Base-by-base conservation (phyloP, 2,888 invertebrate genomes). In the Zygaena filipendulae region DNA sequence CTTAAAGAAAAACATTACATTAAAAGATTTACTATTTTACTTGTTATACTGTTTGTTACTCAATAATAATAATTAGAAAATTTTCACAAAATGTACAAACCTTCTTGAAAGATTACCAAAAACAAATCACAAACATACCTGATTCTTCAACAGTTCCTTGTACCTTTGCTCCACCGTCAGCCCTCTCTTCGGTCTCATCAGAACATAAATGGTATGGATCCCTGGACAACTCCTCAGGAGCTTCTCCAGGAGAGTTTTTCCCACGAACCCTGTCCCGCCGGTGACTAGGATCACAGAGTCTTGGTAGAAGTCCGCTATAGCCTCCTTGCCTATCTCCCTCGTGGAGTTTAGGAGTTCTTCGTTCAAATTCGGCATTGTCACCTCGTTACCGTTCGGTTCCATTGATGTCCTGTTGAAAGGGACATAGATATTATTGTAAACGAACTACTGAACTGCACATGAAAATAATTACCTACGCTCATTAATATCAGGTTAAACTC, bases 201-300 rank as follows among this genome's bases (percentile, higher is more conserved):
- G 80, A 24, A 95, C 68, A 55, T 91, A 96, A 29, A 97, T 85
- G 6, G 82, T 84, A 20, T 85, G 82, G 9, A 97, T 80, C 2
- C 86, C 86, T 0, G 91, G 87, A 60, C 95, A 95, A 29, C 91
- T 88, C 52, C 96, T 83, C 11, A 97, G 77, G 6, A 98, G 77
- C 62, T 97, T 97, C 71, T 97, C 97, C 35, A 97, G 74, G 2
- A 97, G 74, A 0, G 94, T 94, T 71, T 97, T 97, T 16, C 97
- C 96, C 26, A 97, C 84, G 61, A 96, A 97, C n/a, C 97, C 95
- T 0, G 62, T 66, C 4, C 84, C 86, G 3, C 88, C 88, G 11
- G 84, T 83, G 20, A 85, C 67, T 20, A 84, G 49, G 29, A 85
- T 58, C 2, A 81, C 66, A 1, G 81, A 59, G 0, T 75, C 82